A percentile compares a stretch with the other conserved stretches of the same genome.
Conservation (phyloP, 2,113 vertebrate species). For the Leptobrachium ailaonicum region DNA sequence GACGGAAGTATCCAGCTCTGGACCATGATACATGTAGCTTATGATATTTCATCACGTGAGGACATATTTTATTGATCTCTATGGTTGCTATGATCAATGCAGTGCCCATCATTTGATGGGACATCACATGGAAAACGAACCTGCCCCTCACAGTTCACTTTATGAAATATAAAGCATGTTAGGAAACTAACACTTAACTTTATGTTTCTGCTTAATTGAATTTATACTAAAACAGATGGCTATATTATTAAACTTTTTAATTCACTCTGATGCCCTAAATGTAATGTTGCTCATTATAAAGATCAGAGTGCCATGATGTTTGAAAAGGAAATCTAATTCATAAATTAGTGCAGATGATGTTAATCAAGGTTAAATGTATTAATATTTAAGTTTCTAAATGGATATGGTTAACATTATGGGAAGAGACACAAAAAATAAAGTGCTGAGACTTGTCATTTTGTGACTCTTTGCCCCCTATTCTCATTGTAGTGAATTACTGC, state of each 20-base stretch:
- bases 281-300: constrained; percentile 47
- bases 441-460: constrained; percentile 2
- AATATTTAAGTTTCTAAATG: constrained; percentile 33
- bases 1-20: too few species aligned
- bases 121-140: too few species aligned
- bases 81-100: too few species aligned
- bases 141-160: too few species aligned
- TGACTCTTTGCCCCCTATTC: constrained; percentile 61
- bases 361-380: constrained; percentile 40
- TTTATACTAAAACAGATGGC: background rate
- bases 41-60: too few species aligned
- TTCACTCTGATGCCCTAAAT: constrained; percentile 28
- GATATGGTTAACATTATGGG: background rate
- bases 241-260: constrained; percentile 24
- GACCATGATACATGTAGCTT: too few species aligned
- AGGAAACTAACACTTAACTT: constrained; percentile 1
- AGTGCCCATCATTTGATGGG: too few species aligned
- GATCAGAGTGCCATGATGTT: constrained; percentile 51
- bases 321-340: constrained; percentile 34
- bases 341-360: constrained; percentile 33
- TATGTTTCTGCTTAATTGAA: constrained; percentile 9
- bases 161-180: background rate
- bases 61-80: too few species aligned
- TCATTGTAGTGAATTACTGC: constrained; percentile 57
- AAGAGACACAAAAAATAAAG: background rate